Base-by-base conservation (phyloP, 2,113 vertebrate genomes). In the Cranoglanis bouderius region DNA sequence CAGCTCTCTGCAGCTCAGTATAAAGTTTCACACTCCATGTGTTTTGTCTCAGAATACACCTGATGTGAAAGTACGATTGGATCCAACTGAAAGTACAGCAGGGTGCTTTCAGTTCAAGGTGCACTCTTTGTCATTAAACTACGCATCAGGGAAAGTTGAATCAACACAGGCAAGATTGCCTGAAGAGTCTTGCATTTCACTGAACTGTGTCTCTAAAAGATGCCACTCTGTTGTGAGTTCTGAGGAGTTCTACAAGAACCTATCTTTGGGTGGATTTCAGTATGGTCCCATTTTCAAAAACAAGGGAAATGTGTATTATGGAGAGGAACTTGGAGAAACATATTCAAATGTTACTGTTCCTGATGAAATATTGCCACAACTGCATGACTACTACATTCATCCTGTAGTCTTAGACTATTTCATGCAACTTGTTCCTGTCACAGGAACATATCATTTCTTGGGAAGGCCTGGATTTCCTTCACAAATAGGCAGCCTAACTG, bases 371-470 rank as follows among this genome's bases (percentile, higher is more conserved):
- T 0, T 92, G 40, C 89, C 86, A 53, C 90, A 96, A 78, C 94
- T 97, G 85, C 90, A 96, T 91, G 94, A 95, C 38, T 96, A 96
- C 91, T 95, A 90, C 43, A 92, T 97, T 87, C 97, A 98, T 85
- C 97, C 97, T 43, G 95, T 97, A 55, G 85, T 98, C 29, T 91
- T 98, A 0, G 97, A 98, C 90, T 97, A 92, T 88, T 97, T 97
- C 86, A 90, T 98, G 86, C 97, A 98, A 93, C 96, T 97, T 96
- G 93, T 93, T 0, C 92, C 94, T 77, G 92, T 96, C 87, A 90
- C 12, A 89, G 87, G 86, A 90, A 21, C 0, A 86, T 63, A 89
- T 77, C 53, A 94, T 0, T 92, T 93, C 49, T 90, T 90, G 46
- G 93, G 92, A 32, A 93, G 92, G 82, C 92, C 88, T 82, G 95